Evolutionary conservation across 2,113 vertebrate species (phyloP).

Genomic region (Syngnathus scovelli): DNA sequence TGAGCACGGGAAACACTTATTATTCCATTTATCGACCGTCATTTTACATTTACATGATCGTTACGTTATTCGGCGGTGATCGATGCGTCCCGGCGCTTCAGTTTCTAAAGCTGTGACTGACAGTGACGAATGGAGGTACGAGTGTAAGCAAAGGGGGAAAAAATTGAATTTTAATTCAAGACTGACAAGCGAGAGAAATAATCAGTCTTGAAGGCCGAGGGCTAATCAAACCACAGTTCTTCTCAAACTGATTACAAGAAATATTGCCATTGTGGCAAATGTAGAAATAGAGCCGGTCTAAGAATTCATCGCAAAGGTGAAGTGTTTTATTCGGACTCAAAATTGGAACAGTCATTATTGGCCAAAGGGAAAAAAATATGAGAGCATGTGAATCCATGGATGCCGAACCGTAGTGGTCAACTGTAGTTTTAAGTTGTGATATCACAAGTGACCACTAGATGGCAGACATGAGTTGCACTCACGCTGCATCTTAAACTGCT

Average conservation of each 20-base stretch:
- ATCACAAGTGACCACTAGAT: too few species aligned
- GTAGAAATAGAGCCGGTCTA: too few species aligned
- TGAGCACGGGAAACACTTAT: slow-evolving; percentile 44
- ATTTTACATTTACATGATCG: slow-evolving; percentile 54
- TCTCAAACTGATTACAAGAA: background rate
- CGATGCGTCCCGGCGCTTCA: slow-evolving; percentile 41
- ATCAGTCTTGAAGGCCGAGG: slow-evolving; percentile 5
- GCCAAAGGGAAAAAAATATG: too few species aligned
- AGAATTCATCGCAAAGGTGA: too few species aligned
- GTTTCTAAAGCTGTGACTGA: slow-evolving; percentile 55
- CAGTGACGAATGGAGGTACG: slow-evolving; percentile 56
- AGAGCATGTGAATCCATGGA: too few species aligned
- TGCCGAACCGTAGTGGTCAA: too few species aligned
- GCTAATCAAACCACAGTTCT: slow-evolving; percentile 23
- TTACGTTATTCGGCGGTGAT: slow-evolving; percentile 45
- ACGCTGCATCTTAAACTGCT: too few species aligned
- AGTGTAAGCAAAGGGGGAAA: slow-evolving; percentile 11
- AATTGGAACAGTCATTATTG: too few species aligned
- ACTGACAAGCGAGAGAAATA: slow-evolving; percentile 20
- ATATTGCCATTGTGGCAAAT: too few species aligned
- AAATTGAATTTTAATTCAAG: slow-evolving; percentile 9
- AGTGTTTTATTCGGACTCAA: too few species aligned
- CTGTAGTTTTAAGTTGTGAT: too few species aligned
- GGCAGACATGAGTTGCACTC: too few species aligned
- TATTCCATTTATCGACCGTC: slow-evolving; percentile 58